Evolutionary conservation across 2,888 invertebrate genomes (phyloP).

Genomic region (Chydorus sphaericus): DNA sequence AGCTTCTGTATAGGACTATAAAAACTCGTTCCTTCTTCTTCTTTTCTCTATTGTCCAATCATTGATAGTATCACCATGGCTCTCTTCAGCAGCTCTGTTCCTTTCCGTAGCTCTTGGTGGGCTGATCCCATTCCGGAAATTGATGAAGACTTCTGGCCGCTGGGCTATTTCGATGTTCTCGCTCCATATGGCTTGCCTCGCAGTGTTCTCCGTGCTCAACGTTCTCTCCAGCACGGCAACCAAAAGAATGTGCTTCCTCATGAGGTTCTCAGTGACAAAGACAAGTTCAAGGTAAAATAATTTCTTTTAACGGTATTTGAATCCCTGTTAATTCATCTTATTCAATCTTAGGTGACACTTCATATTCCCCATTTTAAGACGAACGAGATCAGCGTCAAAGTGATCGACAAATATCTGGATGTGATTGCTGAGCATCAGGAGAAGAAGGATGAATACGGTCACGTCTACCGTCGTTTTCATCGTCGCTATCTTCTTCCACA

Average conservation of each 20-base stretch:
- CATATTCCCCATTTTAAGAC: neutral
- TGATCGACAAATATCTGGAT: neutral
- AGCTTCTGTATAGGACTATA: no score
- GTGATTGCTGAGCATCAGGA: neutral
- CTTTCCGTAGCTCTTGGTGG: no score
- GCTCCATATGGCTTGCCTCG: neutral
- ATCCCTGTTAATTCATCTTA: neutral
- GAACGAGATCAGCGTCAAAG: constrained; percentile 1
- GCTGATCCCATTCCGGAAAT: no score
- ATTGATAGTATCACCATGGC: no score
- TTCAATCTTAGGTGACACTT: neutral
- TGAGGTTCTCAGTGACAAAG: neutral
- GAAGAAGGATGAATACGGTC: neutral
- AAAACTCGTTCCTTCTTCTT: no score
- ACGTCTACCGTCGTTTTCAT: neutral
- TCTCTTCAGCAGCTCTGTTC: no score
- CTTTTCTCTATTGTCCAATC: no score
- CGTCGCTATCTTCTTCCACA: neutral
- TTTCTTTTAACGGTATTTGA: neutral
- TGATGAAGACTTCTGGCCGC: no score
- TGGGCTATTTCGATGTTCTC: no score
- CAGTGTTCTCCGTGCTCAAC: neutral
- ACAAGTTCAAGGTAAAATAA: neutral
- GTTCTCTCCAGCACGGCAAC: neutral
- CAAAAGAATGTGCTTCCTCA: no score